Conservation (phyloP, 2,888 invertebrate genomes). For the Mythimna ferrago region DNA sequence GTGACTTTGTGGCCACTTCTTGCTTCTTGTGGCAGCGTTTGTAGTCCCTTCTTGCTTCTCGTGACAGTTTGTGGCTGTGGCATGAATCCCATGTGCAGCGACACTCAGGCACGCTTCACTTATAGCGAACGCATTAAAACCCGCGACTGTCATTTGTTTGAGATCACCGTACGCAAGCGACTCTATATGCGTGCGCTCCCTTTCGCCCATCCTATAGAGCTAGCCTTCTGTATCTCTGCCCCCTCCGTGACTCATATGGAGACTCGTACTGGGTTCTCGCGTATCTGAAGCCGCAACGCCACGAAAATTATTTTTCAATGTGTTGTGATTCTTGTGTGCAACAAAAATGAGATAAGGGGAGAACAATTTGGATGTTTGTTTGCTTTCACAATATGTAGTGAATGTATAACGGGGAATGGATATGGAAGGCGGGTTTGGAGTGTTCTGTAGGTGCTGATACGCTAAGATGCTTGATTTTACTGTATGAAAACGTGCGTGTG, state of each 20-base stretch:
- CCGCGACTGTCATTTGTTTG: neutral
- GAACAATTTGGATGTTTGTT: conserved; percentile 62
- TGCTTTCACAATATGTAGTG: conserved; percentile 49
- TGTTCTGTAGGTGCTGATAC: conserved; percentile 27
- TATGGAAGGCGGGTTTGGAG: conserved; percentile 7
- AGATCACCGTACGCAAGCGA: neutral
- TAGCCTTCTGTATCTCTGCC: conserved; percentile 6
- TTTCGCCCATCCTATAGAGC: neutral
- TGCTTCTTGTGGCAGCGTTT: too few species aligned
- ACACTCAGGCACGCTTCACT: neutral
- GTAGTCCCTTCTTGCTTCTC: too few species aligned
- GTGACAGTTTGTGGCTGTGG: too few species aligned
- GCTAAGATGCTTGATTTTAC: neutral
- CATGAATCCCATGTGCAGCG: too few species aligned
- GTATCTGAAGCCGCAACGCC: conserved; percentile 63
- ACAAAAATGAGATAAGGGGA: conserved; percentile 65
- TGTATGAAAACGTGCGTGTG: neutral
- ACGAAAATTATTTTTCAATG: conserved; percentile 73
- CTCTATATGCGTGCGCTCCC: too few species aligned
- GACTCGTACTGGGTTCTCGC: conserved; percentile 67
- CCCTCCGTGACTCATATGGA: conserved; percentile 81
- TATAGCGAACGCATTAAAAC: neutral
- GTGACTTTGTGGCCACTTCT: too few species aligned
- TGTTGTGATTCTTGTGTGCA: conserved; percentile 67
- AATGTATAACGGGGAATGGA: conserved; percentile 32